phyloP scores from a whole-genome alignment of 2,888 invertebrate genomes.

The Blomia tropicalis region DNA sequence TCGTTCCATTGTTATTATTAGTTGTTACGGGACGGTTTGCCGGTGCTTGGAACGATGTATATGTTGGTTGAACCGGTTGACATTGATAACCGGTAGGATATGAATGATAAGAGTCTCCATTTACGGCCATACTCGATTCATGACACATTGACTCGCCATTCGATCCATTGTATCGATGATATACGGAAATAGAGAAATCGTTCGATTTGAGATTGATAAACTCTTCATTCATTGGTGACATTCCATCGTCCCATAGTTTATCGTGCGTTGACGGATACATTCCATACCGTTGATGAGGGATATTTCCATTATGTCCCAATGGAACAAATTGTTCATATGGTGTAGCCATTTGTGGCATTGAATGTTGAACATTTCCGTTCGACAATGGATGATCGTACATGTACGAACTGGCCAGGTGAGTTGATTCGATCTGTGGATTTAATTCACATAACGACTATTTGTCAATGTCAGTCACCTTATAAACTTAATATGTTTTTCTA shows the following conservation, averaged over 20 bases:
- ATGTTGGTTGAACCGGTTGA: background rate
- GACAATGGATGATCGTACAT: background rate
- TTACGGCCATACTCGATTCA: constrained; percentile 1
- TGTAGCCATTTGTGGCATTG: background rate
- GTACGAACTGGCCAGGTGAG: background rate
- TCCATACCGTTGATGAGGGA: background rate
- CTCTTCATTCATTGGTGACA: background rate
- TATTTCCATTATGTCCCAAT: background rate
- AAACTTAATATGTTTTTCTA: too few species aligned
- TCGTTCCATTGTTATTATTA: background rate
- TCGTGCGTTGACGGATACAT: background rate
- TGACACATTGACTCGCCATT: background rate
- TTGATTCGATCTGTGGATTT: background rate
- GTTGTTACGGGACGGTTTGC: background rate
- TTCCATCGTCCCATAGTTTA: background rate
- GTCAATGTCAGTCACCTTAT: background rate
- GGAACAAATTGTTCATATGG: background rate
- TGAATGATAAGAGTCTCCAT: constrained; percentile 1
- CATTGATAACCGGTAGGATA: constrained; percentile 7
- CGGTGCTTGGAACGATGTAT: background rate
- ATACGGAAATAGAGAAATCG: constrained; percentile 3
- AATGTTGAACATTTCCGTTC: background rate
- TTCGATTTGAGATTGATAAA: constrained; percentile 4
- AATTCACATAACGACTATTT: background rate
- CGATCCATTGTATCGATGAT: background rate